These are phyloP conservation scores for Trematocara nigrifrons DNA, from an alignment of 2,113 vertebrate species.

Conservation along the genomic window DNA sequence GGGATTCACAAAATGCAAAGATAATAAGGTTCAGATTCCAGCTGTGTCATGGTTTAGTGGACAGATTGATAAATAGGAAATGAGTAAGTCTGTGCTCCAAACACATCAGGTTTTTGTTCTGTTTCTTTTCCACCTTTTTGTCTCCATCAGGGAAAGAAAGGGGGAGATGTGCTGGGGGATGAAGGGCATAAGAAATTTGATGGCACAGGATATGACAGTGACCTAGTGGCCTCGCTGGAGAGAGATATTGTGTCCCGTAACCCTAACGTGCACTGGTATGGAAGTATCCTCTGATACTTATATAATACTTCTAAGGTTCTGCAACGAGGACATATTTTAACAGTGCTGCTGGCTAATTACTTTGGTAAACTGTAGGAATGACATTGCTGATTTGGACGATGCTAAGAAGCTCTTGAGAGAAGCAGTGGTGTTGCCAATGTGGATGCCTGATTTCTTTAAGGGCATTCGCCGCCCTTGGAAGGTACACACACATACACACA, in stretches of 20 bases:
- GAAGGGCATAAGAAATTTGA: slow-evolving; percentile 88
- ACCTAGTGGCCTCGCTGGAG: slow-evolving; percentile 88
- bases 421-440: slow-evolving; percentile 97
- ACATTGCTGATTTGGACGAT: slow-evolving; percentile 96
- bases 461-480: slow-evolving; percentile 97
- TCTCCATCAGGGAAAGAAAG: slow-evolving; percentile 78
- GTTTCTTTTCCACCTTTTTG: not conserved
- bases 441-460: slow-evolving; percentile 99
- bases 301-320: not conserved
- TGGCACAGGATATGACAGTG: slow-evolving; percentile 85
- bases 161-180: slow-evolving; percentile 75
- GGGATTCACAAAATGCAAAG: slow-evolving; percentile 72
- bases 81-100: not conserved
- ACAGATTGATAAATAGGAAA: not conserved
- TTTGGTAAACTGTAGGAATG: slow-evolving; percentile 76
- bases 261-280: slow-evolving; percentile 92
- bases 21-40: slow-evolving; percentile 80
- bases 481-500: slow-evolving; percentile 60
- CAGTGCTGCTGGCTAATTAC: not conserved
- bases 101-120: not conserved
- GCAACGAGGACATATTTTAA: not conserved
- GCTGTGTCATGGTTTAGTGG: not conserved
- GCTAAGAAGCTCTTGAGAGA: slow-evolving; percentile 89
- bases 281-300: not conserved
- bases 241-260: slow-evolving; percentile 96